Evolutionary conservation across 2,797 vertebrate species (phyloP), one percentile per base, ranked within the genome.

Genomic region (Ctenopoma multispine): DNA sequence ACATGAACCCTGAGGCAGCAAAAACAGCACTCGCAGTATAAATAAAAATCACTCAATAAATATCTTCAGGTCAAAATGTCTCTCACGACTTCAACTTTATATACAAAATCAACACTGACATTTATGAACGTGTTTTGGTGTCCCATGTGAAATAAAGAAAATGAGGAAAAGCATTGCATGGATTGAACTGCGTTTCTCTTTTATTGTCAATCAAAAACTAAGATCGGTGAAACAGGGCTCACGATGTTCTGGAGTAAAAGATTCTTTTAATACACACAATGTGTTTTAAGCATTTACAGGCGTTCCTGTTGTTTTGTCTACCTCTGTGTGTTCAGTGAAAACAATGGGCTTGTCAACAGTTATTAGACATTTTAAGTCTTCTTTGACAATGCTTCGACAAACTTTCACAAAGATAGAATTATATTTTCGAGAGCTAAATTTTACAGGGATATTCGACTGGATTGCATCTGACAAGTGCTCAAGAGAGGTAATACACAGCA

Each of bases 21-120:
- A 41, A 60, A 20, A 29, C 66, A 50, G 34, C 36, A 41, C 5
- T 54, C 47, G 11, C 46, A 47, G 57, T 47, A 38, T 38, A 38
- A 38, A 41, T 41, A 17, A 8, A 41, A 65, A 71, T 50, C 56
- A 58, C 40, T 67, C 68, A 43, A 72, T 79, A 29, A 18, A 57
- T n/a, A 17, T 54, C 36, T 67, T 27, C 20, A 21, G 38, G 48
- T 71, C 71, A 75, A 63, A 61, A 54, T 77, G 63, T n/a, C n/a
- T 53, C 57, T 48, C 44, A 70, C 50, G 23, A 53, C 53, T 58
- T 56, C 27, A 58, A 38, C 62, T 61, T 59, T 69, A 11, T 55
- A 24, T 46, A 36, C 9, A 57, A 34, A 71, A 24, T 74, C 41
- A 43, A 13, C n/a, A 13, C 21, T 57, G 61, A 36, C 20, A 58